Evolutionary conservation across 2,888 invertebrate species (phyloP), one percentile per base, ranked within the genome.

Genomic region (Cremastinae sp.): DNA sequence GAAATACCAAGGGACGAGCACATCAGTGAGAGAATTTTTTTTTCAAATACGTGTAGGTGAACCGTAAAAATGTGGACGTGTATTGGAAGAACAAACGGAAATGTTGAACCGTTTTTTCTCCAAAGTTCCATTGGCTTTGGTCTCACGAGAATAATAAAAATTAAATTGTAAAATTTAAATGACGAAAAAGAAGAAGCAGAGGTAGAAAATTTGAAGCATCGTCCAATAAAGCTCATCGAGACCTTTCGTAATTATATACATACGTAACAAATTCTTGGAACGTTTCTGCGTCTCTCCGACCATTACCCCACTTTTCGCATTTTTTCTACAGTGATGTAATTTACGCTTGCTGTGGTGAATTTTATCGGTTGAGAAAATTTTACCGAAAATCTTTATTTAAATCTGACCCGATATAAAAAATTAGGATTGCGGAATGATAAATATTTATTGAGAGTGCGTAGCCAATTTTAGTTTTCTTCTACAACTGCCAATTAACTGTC

Each of bases 1-100:
- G 75, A 73, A 75, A 76, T 78, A 68, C 76, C 78, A 75, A 78
- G 78, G 76, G 80, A 77, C 43, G 66, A 72, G 75, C 55, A 62
- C 10, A 22, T 39, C 62, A 51, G 62, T 3, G 22, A 55, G 16
- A 45, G 47, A 56, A 45, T 66, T 47, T 28, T 28, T 28, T 28
- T 28, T 28, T 28, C 28, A 39, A 64, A 43, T 59, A 49, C 18
- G 22, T 41, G 16, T 37, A 37, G 41, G 9, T 20, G 43, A 12
- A 37, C 37, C 37, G 59, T 65, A 22, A 55, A 18, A 16, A 16
- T n/a, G 4, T 1, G 56, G 16, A 16, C 16, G 51, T 49, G 51
- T 51, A 22, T 9, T 45, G 49, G 37, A 58, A 41, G 45, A 39
- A 39, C 45, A 59, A 53, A 71, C 53, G 75, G 61, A 75, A 62